Evolutionary conservation across 1,140 invertebrate genomes (phyloP).

Genomic region (Cotesia vestalis): DNA sequence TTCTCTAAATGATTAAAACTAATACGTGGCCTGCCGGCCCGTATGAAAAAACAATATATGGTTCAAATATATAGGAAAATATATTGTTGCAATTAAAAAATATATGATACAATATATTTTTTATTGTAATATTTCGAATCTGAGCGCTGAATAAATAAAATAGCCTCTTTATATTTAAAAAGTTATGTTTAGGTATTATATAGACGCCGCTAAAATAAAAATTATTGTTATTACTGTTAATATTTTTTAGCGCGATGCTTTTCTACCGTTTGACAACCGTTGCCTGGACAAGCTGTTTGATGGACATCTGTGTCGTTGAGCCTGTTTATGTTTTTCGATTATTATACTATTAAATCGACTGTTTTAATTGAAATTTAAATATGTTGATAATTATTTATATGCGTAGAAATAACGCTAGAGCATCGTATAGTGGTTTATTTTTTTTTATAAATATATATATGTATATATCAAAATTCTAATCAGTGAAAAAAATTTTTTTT

Average conservation of each 20-base stretch:
- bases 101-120: too few species aligned
- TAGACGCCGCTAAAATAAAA: background rate
- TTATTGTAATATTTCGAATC: too few species aligned
- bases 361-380: constrained; percentile 19
- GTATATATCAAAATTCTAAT: too few species aligned
- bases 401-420: constrained; percentile 28
- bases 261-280: constrained; percentile 33
- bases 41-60: too few species aligned
- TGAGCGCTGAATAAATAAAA: too few species aligned
- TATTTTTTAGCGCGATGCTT: constrained; percentile 37
- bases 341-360: constrained; percentile 21
- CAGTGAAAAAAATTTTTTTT: too few species aligned
- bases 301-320: constrained; percentile 38
- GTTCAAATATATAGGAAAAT: too few species aligned
- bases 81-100: too few species aligned
- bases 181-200: background rate
- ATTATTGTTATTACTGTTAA: constrained; percentile 17
- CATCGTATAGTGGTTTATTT: constrained; percentile 17
- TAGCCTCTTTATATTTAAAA: too few species aligned
- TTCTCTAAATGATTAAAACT: too few species aligned
- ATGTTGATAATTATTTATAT: constrained; percentile 31
- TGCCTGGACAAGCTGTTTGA: constrained; percentile 37
- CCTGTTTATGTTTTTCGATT: constrained; percentile 36
- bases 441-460: too few species aligned
- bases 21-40: too few species aligned